Evolutionary conservation across 2,797 vertebrate genomes (phyloP).

Genomic region (Allobates femoralis): DNA sequence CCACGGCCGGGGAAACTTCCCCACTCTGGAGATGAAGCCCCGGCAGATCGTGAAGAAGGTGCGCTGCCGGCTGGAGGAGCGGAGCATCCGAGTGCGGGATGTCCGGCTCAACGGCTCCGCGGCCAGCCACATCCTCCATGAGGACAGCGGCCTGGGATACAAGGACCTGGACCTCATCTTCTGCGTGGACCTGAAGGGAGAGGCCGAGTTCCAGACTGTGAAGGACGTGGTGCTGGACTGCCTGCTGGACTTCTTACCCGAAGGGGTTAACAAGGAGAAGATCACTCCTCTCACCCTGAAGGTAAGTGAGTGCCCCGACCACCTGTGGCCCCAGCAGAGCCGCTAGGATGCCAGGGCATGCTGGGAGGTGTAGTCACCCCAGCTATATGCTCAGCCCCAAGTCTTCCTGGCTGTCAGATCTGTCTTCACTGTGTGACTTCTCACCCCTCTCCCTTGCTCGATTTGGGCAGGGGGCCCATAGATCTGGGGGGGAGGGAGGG

Average conservation of each 20-base stretch:
- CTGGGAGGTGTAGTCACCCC: too few species aligned
- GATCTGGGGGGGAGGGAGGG: too few species aligned
- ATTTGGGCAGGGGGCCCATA: constrained; percentile 11
- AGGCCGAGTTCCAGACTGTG: constrained; percentile 95
- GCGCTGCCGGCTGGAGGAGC: constrained; percentile 90
- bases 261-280: constrained; percentile 97
- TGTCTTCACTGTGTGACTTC: too few species aligned
- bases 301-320: constrained; percentile 75
- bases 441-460: background rate
- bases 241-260: constrained; percentile 96
- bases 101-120: constrained; percentile 96
- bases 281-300: constrained; percentile 95
- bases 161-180: constrained; percentile 99
- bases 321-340: background rate
- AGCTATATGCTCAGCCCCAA: too few species aligned
- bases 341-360: too few species aligned
- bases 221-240: constrained; percentile 98
- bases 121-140: constrained; percentile 94
- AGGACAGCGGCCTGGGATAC: constrained; percentile 94
- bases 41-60: constrained; percentile 96
- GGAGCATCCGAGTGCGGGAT: constrained; percentile 87
- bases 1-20: constrained; percentile 98
- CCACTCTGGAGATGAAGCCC: constrained; percentile 94
- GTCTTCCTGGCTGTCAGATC: background rate
- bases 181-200: constrained; percentile 91